These are phyloP conservation scores for Lacerta bilineata DNA, from an alignment of 2,797 vertebrate genomes.

Conservation along the genomic window DNA sequence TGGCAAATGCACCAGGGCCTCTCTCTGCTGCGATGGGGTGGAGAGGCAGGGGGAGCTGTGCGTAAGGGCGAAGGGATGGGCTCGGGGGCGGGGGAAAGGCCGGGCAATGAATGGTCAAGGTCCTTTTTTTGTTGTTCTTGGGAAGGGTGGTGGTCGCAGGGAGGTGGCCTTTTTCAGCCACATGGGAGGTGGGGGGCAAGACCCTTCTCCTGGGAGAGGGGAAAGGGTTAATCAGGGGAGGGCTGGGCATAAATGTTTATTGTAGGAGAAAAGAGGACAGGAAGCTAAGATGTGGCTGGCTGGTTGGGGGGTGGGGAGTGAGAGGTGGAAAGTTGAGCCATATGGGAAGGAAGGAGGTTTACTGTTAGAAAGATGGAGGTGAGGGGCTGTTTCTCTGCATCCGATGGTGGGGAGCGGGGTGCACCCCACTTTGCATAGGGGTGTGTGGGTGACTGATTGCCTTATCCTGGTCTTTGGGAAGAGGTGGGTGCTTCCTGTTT, in stretches of 20 bases:
- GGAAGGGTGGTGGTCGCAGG: not conserved
- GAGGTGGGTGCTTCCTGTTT: not conserved
- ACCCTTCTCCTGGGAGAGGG: not conserved
- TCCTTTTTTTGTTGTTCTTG: not conserved
- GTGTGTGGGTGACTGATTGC: not conserved
- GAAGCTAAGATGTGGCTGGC: not conserved
- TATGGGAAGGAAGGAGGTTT: constrained; percentile 8
- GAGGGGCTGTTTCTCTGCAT: not conserved
- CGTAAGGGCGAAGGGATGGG: not conserved
- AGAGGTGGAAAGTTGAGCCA: constrained; percentile 19
- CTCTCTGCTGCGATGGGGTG: not conserved
- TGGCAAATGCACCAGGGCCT: not conserved
- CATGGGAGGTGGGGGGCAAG: not conserved
- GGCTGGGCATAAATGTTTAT: not conserved
- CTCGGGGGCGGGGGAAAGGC: not conserved
- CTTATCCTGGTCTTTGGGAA: not conserved
- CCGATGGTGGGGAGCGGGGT: not conserved
- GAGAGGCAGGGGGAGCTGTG: not conserved
- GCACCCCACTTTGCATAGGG: not conserved
- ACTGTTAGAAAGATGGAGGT: not conserved
- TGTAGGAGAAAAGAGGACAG: not conserved
- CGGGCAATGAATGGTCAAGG: constrained; percentile 19
- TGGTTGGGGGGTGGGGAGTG: not conserved
- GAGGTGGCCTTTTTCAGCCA: not conserved
- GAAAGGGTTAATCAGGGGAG: not conserved